phyloP scores from a whole-genome alignment of 2,888 invertebrate species.

The Icerya purchasi region DNA sequence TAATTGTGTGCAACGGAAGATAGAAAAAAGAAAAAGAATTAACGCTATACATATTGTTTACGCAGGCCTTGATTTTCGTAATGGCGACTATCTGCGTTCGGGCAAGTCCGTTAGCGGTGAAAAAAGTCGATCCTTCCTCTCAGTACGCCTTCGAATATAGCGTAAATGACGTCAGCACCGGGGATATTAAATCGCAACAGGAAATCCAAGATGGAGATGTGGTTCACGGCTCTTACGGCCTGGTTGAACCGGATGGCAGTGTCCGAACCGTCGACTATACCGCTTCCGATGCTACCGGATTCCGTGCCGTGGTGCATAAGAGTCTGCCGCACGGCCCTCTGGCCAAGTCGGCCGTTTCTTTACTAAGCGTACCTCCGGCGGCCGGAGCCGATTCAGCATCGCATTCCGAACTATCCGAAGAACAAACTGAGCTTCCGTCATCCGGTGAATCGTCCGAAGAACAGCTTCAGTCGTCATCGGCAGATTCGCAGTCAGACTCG shows the following conservation, averaged over 20 bases:
- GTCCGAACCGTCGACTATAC: conserved; percentile 9
- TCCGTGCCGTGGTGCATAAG: conserved; percentile 7
- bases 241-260: conserved; percentile 12
- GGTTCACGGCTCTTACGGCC: conserved; percentile 8
- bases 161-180: conserved; percentile 11
- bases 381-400: neutral
- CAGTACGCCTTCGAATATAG: conserved; percentile 9
- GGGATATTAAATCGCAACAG: conserved; percentile 9
- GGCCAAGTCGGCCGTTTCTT: neutral
- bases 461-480: neutral
- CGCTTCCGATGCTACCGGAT: conserved; percentile 7
- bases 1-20: no score
- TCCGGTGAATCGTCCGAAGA: neutral
- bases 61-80: no score
- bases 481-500: neutral
- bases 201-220: conserved; percentile 9
- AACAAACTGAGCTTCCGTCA: neutral
- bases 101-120: neutral
- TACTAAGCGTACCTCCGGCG: neutral
- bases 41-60: no score
- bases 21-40: no score
- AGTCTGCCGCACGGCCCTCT: neutral
- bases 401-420: neutral
- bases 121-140: conserved; percentile 1
- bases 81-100: no score